Percentiles rank a stretch among this genome's conserved stretches.
Conservation (phyloP, 2,888 invertebrate genomes). For the Actias luna region DNA sequence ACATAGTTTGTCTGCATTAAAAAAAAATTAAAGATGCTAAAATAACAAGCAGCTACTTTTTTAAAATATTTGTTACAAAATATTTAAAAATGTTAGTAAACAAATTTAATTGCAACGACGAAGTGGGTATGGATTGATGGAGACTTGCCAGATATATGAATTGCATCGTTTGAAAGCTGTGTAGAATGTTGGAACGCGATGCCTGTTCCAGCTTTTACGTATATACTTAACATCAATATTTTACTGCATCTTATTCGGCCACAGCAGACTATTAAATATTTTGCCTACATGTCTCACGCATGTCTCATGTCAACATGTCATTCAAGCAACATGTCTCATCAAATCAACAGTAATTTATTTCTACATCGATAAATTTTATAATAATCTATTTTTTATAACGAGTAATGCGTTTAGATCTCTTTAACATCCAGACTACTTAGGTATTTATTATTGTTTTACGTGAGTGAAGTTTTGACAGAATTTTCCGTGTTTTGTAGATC, state of each 20-base stretch:
- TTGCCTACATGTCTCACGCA: neutral
- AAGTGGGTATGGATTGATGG: slow-evolving; percentile 39
- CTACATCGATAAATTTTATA: no score
- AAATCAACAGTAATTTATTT: no score
- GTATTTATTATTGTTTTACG: no score
- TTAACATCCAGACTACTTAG: no score
- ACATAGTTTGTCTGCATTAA: no score
- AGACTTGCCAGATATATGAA: slow-evolving; percentile 46
- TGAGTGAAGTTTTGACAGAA: neutral
- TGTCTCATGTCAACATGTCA: neutral
- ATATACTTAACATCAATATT: slow-evolving; percentile 9
- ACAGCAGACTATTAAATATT: slow-evolving; percentile 3
- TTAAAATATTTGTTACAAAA: slow-evolving; percentile 8
- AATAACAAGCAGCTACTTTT: neutral
- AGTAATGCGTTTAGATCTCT: no score
- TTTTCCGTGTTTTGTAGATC: neutral
- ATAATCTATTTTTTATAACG: no score
- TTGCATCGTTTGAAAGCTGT: slow-evolving; percentile 25
- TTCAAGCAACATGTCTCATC: no score
- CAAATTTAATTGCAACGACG: slow-evolving; percentile 32
- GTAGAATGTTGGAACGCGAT: slow-evolving; percentile 17
- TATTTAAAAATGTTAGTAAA: slow-evolving; percentile 43
- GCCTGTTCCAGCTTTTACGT: slow-evolving; percentile 10
- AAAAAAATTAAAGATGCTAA: no score
- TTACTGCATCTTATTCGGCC: neutral